Percentiles rank a stretch among this genome's conserved stretches.
These are phyloP conservation scores for Zonotrichia albicollis DNA, from an alignment of 2,797 vertebrate species.

Conservation along the genomic window DNA sequence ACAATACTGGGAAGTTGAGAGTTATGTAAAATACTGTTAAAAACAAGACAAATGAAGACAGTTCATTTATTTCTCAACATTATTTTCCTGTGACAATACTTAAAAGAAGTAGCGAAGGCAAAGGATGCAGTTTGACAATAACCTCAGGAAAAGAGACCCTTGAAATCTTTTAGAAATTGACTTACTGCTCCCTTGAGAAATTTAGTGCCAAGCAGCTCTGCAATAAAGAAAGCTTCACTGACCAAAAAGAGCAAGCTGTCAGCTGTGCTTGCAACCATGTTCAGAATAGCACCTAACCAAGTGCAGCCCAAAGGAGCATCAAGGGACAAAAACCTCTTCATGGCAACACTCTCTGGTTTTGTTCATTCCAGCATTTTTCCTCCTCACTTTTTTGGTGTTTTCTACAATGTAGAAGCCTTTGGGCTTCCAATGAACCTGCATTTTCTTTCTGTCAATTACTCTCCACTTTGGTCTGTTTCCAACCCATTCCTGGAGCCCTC, in stretches of 20 bases:
- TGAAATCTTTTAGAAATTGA: background rate
- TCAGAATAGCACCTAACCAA: background rate
- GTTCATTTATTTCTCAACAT: background rate
- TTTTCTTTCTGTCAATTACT: background rate
- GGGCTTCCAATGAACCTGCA: accelerated
- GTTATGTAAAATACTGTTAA: background rate
- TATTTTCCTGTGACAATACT: background rate
- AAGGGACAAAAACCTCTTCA: background rate
- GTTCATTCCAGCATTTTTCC: background rate
- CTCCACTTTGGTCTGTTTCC: background rate
- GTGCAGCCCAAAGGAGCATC: background rate
- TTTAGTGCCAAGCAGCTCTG: background rate
- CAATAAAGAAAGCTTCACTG: background rate
- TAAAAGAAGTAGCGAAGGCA: background rate
- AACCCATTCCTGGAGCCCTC: background rate
- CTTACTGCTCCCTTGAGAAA: background rate
- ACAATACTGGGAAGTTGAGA: background rate
- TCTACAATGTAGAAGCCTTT: background rate
- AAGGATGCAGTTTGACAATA: background rate
- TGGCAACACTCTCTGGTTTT: background rate
- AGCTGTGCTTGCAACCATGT: background rate
- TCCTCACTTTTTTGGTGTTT: background rate
- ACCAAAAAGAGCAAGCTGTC: background rate
- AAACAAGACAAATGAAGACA: background rate
- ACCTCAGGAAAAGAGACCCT: background rate